Evolutionary conservation across 2,888 invertebrate genomes (phyloP).

Genomic region (Peribatodes rhomboidaria): DNA sequence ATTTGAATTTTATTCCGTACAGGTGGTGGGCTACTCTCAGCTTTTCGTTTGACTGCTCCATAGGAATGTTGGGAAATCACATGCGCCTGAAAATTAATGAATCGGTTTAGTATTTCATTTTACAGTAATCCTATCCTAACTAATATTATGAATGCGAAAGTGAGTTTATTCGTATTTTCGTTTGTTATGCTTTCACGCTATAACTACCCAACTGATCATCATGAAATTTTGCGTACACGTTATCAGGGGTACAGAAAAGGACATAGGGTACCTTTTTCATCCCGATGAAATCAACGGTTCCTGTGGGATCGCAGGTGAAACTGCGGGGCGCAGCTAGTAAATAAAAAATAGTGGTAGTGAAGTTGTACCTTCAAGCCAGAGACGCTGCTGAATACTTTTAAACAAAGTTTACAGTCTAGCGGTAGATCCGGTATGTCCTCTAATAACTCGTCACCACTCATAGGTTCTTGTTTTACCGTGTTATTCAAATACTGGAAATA

Average conservation of each 20-base stretch:
- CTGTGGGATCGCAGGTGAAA: no score
- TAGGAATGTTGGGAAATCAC: constrained; percentile 81
- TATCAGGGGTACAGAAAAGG: no score
- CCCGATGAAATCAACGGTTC: no score
- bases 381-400: constrained; percentile 68
- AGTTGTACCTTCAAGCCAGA: constrained; percentile 73
- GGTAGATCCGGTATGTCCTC: constrained; percentile 62
- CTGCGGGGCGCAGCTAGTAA: no score
- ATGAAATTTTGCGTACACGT: no score
- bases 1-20: constrained; percentile 46
- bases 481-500: constrained; percentile 53
- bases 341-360: background rate
- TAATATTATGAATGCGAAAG: no score
- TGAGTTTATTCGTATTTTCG: no score
- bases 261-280: no score
- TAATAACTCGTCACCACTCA: constrained; percentile 65
- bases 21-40: constrained; percentile 51
- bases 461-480: constrained; percentile 68
- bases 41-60: constrained; percentile 69
- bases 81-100: constrained; percentile 66
- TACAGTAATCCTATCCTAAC: background rate
- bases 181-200: no score
- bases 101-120: background rate
- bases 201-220: no score
- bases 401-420: constrained; percentile 74